Evolutionary conservation across 2,888 invertebrate genomes (phyloP).

Genomic region (Chymomyza fuscimana): DNA sequence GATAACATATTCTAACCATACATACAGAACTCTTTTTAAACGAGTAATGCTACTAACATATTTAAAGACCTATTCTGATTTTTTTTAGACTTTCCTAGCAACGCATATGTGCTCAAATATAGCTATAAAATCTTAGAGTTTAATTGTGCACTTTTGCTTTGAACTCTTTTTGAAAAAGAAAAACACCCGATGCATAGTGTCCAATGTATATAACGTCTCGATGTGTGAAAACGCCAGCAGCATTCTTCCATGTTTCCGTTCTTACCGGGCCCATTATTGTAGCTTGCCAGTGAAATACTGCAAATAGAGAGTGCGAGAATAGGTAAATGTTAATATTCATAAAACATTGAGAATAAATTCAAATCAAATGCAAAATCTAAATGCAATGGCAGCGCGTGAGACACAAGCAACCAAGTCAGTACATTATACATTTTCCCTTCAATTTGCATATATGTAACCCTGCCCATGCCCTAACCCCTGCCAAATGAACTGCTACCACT

Average conservation of each 20-base stretch:
- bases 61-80: too few species aligned
- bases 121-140: too few species aligned
- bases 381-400: constrained; percentile 8
- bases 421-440: not conserved
- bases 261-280: constrained; percentile 98
- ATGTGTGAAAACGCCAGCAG: not conserved
- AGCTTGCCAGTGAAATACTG: constrained; percentile 99
- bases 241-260: not conserved
- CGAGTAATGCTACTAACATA: too few species aligned
- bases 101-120: too few species aligned
- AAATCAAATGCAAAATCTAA: constrained; percentile 17
- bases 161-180: not conserved
- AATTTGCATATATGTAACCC: not conserved
- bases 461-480: not conserved
- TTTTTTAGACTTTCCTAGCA: too few species aligned
- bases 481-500: too few species aligned
- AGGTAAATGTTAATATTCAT: constrained; percentile 41
- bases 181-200: not conserved
- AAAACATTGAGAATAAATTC: constrained; percentile 10
- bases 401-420: constrained; percentile 1
- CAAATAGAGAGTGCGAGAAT: constrained; percentile 79
- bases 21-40: too few species aligned
- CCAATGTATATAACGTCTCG: not conserved
- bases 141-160: too few species aligned
- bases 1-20: too few species aligned